Evolutionary conservation across 1,140 invertebrate genomes (phyloP).

Genomic region (Ceratina japonica): DNA sequence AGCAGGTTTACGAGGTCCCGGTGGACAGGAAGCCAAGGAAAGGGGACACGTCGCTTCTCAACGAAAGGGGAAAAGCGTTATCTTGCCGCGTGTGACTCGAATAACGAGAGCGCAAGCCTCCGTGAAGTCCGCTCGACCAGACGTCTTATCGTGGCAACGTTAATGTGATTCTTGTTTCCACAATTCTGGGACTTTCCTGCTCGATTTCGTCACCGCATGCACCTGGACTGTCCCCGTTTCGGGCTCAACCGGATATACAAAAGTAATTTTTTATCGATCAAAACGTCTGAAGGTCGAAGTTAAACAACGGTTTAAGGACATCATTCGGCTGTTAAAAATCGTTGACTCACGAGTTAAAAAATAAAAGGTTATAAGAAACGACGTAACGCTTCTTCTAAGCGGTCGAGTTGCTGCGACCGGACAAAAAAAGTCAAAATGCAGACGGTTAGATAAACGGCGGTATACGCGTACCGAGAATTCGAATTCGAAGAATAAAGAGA

Average conservation of each 20-base stretch:
- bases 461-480: too few species aligned
- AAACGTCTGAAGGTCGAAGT: background rate
- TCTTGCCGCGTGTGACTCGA: constrained; percentile 68
- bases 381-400: too few species aligned
- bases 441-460: too few species aligned
- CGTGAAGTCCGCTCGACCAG: constrained; percentile 48
- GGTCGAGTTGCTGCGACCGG: too few species aligned
- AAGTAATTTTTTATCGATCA: constrained; percentile 8
- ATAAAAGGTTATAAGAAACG: too few species aligned
- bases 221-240: background rate
- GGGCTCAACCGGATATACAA: background rate
- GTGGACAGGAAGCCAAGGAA: constrained; percentile 64
- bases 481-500: too few species aligned
- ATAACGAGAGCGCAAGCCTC: constrained; percentile 64
- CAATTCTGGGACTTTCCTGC: constrained; percentile 38
- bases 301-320: background rate
- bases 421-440: too few species aligned
- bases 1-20: constrained; percentile 69
- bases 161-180: constrained; percentile 60
- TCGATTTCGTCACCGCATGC: constrained; percentile 7
- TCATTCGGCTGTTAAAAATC: too few species aligned
- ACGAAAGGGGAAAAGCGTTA: constrained; percentile 62
- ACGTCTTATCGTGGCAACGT: constrained; percentile 60
- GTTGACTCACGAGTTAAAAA: too few species aligned
- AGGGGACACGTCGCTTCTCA: constrained; percentile 58